Conservation (phyloP, 1,140 invertebrate genomes). For the Heliconius congener region DNA sequence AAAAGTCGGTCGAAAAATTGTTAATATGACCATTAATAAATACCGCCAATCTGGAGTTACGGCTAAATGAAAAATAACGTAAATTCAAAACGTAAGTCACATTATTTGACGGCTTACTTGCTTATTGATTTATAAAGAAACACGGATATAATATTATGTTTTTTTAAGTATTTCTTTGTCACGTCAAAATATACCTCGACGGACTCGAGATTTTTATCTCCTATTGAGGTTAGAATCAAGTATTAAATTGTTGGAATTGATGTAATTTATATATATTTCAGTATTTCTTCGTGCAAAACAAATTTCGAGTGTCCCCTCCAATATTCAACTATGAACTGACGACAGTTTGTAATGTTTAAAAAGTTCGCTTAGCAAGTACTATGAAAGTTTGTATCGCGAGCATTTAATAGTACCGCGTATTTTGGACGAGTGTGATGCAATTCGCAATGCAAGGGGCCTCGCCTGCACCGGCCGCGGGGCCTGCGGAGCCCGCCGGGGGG, state of each 20-base stretch:
- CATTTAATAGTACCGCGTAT: constrained; percentile 50
- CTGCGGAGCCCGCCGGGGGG: constrained; percentile 46
- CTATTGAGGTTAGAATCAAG: not conserved
- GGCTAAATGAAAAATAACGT: not conserved
- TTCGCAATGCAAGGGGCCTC: constrained; percentile 62
- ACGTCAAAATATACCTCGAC: not conserved
- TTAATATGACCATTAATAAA: not conserved
- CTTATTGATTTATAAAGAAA: not conserved
- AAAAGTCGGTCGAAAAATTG: not conserved
- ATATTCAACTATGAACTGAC: not conserved
- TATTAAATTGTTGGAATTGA: not conserved
- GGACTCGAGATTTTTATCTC: not conserved
- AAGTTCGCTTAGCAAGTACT: constrained; percentile 58
- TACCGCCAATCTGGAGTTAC: too few species aligned
- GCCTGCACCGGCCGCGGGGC: constrained; percentile 45
- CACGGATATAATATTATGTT: not conserved
- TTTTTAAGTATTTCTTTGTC: not conserved
- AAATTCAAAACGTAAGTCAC: not conserved
- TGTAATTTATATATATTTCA: not conserved
- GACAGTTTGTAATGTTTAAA: constrained; percentile 13
- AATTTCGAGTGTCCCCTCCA: not conserved
- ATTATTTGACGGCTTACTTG: not conserved
- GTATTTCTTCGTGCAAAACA: not conserved
- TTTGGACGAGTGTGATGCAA: constrained; percentile 62
- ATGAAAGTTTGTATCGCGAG: constrained; percentile 48